Percentiles rank a stretch among this genome's conserved stretches.
phyloP scores from a whole-genome alignment of 2,797 vertebrate genomes.

The Poeciliopsis infans region DNA sequence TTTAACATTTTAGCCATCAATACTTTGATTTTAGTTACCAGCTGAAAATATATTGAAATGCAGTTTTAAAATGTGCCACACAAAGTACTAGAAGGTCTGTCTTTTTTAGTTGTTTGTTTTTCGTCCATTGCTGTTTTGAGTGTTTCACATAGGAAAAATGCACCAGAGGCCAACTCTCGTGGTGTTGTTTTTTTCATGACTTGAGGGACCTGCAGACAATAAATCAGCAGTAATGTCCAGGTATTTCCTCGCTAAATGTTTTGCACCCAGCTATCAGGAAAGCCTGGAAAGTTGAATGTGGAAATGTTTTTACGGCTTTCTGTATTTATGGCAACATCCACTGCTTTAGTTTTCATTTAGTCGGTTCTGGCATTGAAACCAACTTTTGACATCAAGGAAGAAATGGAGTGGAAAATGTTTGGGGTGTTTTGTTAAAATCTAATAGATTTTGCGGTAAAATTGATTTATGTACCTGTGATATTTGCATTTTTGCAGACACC shows the following conservation, averaged over 20 bases:
- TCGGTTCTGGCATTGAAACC: not conserved
- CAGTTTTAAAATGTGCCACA: not conserved
- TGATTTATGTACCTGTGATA: not conserved
- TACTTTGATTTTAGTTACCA: not conserved
- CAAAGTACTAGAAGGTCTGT: not conserved
- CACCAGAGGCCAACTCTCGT: not conserved
- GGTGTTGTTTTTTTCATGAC: not conserved
- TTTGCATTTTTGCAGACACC: not conserved
- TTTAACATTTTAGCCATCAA: not conserved
- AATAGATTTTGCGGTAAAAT: not conserved
- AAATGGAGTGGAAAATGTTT: not conserved
- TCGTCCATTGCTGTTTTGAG: not conserved
- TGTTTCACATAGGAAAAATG: not conserved
- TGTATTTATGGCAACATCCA: not conserved
- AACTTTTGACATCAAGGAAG: not conserved
- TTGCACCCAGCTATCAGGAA: not conserved
- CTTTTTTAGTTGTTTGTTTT: not conserved
- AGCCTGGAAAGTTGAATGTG: not conserved
- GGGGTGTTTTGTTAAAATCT: not conserved
- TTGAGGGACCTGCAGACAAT: not conserved
- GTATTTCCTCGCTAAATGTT: not conserved
- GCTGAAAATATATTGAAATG: not conserved
- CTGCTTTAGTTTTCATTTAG: not conserved
- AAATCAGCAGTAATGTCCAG: not conserved
- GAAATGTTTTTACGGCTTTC: not conserved